Evolutionary conservation across 2,797 vertebrate species (phyloP).

Genomic region (Characodon lateralis): DNA sequence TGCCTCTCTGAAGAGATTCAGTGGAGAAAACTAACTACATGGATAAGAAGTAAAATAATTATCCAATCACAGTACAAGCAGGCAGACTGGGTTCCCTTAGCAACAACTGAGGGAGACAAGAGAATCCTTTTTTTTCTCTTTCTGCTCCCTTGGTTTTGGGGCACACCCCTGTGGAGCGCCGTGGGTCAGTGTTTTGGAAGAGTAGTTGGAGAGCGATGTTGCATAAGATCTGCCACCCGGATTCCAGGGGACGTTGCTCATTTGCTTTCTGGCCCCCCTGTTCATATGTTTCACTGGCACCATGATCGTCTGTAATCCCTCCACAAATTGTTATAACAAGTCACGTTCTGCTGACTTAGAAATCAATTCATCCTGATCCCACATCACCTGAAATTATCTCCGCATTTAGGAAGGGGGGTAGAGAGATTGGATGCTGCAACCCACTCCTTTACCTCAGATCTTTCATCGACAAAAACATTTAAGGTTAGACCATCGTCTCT

Average conservation of each 20-base stretch:
- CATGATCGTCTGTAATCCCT: slow-evolving; percentile 61
- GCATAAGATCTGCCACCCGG: slow-evolving; percentile 63
- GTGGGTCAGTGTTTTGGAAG: slow-evolving; percentile 64
- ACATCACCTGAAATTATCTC: slow-evolving; percentile 73
- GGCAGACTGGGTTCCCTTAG: slow-evolving; percentile 80
- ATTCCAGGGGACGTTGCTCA: slow-evolving; percentile 57
- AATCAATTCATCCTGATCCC: slow-evolving; percentile 66
- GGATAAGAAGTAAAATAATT: slow-evolving; percentile 81
- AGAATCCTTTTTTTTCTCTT: slow-evolving; percentile 73
- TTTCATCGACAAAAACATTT: slow-evolving; percentile 54
- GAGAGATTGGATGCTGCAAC: slow-evolving; percentile 45
- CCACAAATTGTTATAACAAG: slow-evolving; percentile 64
- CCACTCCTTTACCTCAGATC: slow-evolving; percentile 44
- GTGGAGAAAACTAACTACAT: slow-evolving; percentile 69
- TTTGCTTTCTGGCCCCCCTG: slow-evolving; percentile 29
- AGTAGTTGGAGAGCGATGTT: slow-evolving; percentile 56
- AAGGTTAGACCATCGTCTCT: slow-evolving; percentile 64
- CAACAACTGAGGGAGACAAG: slow-evolving; percentile 78
- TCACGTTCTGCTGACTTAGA: slow-evolving; percentile 67
- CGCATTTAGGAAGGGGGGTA: slow-evolving; percentile 29
- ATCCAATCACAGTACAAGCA: slow-evolving; percentile 79
- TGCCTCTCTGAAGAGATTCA: slow-evolving; percentile 67
- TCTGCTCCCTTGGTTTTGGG: slow-evolving; percentile 67
- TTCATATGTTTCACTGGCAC: slow-evolving; percentile 51
- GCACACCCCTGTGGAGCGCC: slow-evolving; percentile 75